Evolutionary conservation across 1,140 invertebrate genomes (phyloP).

Genomic region (Pogonognathellus flavescens): DNA sequence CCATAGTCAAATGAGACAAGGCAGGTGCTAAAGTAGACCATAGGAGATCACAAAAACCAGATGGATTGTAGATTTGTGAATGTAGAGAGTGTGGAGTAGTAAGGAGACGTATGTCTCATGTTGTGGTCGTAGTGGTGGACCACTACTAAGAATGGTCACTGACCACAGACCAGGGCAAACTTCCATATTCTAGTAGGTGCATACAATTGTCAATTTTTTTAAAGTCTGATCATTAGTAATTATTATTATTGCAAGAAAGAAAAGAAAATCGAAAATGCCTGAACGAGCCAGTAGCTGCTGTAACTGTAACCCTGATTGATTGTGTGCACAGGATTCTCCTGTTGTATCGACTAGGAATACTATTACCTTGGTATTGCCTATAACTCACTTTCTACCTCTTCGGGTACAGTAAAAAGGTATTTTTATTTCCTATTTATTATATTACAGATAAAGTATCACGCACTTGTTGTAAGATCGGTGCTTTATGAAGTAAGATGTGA

Average conservation of each 20-base stretch:
- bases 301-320: neutral
- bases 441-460: no score
- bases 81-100: slow-evolving; percentile 2
- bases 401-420: no score
- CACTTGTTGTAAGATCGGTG: no score
- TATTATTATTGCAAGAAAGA: neutral
- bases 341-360: no score
- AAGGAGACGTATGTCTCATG: slow-evolving; percentile 8
- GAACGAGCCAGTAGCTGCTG: neutral
- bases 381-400: no score
- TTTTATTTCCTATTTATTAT: no score
- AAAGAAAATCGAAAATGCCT: neutral
- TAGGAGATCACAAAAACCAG: slow-evolving; percentile 29
- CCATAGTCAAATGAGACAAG: slow-evolving; percentile 39
- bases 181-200: neutral
- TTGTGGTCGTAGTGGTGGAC: slow-evolving; percentile 8
- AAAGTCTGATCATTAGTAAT: slow-evolving; percentile 36
- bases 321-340: neutral
- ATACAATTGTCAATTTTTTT: neutral
- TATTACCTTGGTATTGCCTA: no score
- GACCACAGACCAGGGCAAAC: slow-evolving; percentile 6
- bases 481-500: no score
- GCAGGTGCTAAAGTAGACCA: neutral
- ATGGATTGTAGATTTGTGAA: slow-evolving; percentile 20
- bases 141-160: neutral